Evolutionary conservation across 2,797 vertebrate species (phyloP).

Genomic region (Erithacus rubecula): DNA sequence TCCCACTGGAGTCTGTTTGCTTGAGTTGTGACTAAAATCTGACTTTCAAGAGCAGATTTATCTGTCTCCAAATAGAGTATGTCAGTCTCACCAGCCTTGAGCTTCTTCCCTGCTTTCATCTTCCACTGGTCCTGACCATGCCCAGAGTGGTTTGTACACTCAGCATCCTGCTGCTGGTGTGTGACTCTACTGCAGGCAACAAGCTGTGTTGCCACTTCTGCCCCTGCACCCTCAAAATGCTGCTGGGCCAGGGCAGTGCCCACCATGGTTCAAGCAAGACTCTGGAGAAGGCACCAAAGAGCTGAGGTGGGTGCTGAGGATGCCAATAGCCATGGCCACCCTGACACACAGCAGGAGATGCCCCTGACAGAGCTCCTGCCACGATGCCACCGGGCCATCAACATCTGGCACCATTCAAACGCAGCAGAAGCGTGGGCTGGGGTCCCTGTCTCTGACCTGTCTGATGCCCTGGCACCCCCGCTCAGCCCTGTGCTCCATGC

Average conservation of each 20-base stretch:
- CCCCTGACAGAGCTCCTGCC: not conserved
- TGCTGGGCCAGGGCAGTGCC: not conserved
- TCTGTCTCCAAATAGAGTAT: not conserved
- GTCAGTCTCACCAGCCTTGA: not conserved
- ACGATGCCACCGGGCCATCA: fast-evolving
- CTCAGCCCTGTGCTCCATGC: fast-evolving
- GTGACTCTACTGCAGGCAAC: not conserved
- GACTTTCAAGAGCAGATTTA: not conserved
- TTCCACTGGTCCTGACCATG: not conserved
- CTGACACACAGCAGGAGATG: fast-evolving
- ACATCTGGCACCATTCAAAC: not conserved
- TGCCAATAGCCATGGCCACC: not conserved
- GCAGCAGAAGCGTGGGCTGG: not conserved
- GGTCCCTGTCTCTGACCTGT: not conserved
- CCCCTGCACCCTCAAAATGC: not conserved
- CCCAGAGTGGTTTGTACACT: not conserved
- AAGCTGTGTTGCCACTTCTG: not conserved
- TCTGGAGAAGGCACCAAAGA: not conserved
- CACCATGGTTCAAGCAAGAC: fast-evolving
- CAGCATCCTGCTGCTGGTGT: no score
- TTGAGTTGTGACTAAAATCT: not conserved
- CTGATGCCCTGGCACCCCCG: no score
- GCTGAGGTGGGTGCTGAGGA: not conserved
- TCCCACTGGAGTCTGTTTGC: not conserved
- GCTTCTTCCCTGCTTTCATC: not conserved